Percentiles rank a stretch among this genome's conserved stretches.
Evolutionary conservation across 2,113 vertebrate species (phyloP).

Genomic region (Pyrgilauda ruficollis): DNA sequence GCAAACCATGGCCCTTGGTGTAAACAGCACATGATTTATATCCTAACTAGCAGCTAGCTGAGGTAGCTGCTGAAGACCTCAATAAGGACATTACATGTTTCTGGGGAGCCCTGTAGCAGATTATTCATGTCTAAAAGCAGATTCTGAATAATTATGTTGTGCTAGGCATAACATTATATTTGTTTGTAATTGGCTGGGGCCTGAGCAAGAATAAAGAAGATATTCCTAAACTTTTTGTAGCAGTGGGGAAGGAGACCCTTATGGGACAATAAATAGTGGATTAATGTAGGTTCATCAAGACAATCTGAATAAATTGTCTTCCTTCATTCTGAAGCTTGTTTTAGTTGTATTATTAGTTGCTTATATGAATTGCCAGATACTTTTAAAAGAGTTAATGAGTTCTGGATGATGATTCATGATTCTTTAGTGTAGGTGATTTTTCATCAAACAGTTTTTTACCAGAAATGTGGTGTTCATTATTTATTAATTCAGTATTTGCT

Average conservation of each 20-base stretch:
- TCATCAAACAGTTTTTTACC: neutral
- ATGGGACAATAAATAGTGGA: neutral
- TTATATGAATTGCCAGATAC: neutral
- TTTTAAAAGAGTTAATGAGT: neutral
- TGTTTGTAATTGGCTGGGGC: neutral
- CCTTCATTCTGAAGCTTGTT: neutral
- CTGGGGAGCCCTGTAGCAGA: neutral
- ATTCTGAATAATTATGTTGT: neutral
- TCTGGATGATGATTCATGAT: neutral
- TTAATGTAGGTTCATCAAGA: neutral
- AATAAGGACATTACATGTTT: neutral
- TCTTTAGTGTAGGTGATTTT: neutral
- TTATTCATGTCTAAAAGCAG: neutral
- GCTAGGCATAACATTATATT: neutral
- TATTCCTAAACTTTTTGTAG: neutral
- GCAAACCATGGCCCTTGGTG: neutral
- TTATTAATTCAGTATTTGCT: neutral
- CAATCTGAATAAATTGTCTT: neutral
- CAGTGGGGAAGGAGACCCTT: neutral
- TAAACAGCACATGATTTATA: neutral
- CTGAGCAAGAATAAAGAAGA: neutral
- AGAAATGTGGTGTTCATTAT: neutral
- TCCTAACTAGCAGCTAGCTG: neutral
- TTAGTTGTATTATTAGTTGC: neutral
- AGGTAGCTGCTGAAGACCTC: neutral